Percentiles rank a stretch among this genome's conserved stretches.
phyloP scores from a whole-genome alignment of 2,797 vertebrate species.

The Anas bernieri region DNA sequence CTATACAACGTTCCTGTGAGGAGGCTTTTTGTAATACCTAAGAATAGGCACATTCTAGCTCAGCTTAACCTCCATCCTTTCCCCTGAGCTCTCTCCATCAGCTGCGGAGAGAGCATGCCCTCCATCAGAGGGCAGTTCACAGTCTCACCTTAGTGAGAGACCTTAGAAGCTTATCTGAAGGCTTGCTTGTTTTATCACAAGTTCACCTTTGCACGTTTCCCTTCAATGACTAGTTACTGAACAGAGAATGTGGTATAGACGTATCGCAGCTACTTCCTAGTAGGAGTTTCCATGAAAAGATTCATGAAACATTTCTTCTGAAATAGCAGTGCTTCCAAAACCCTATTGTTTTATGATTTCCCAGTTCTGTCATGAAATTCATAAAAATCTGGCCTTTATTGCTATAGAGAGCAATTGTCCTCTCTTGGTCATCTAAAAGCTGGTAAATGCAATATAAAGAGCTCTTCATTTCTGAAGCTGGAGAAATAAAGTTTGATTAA shows the following conservation, averaged over 20 bases:
- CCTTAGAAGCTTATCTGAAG: not conserved
- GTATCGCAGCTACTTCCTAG: not conserved
- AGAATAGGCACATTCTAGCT: not conserved
- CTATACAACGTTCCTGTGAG: not conserved
- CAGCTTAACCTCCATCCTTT: not conserved
- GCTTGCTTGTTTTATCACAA: not conserved
- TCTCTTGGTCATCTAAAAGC: not conserved
- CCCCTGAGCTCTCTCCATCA: not conserved
- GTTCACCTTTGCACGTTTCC: not conserved
- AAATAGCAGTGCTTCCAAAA: not conserved
- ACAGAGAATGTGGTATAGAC: not conserved
- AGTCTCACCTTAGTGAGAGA: not conserved
- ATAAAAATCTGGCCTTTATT: slow-evolving; percentile 18
- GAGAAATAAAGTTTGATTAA: not conserved
- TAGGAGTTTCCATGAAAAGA: not conserved
- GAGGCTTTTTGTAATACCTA: not conserved
- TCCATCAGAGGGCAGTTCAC: not conserved
- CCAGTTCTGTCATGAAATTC: not conserved
- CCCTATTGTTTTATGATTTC: not conserved
- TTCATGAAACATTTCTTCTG: not conserved
- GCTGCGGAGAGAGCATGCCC: not conserved
- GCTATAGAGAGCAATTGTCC: not conserved
- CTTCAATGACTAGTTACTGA: not conserved
- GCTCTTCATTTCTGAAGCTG: not conserved
- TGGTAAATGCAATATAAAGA: not conserved